phyloP scores from a whole-genome alignment of 2,113 vertebrate species.

The Grallaria varia region DNA sequence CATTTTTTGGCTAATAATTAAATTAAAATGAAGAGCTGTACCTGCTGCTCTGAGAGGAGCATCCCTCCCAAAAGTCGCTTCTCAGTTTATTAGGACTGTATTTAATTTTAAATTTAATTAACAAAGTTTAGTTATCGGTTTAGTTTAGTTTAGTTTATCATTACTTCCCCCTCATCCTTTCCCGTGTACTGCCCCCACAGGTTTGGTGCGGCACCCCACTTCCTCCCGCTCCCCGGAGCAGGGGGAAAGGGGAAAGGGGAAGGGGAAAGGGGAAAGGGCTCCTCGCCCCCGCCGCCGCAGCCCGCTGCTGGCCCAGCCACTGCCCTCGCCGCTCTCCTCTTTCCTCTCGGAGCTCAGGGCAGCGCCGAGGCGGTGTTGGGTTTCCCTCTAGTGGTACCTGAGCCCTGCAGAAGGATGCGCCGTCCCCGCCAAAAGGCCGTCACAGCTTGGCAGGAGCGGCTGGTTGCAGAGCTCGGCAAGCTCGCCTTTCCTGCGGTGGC shows the following conservation, averaged over 20 bases:
- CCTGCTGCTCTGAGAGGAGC: not conserved
- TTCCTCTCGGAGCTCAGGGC: not conserved
- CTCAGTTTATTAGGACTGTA: not conserved
- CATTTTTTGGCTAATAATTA: not conserved
- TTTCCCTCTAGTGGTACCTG: constrained; percentile 38
- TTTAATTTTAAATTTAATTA: not conserved
- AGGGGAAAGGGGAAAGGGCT: not conserved
- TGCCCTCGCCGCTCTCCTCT: not conserved
- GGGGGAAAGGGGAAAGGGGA: not conserved
- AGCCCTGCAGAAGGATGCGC: not conserved
- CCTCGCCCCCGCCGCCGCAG: not conserved
- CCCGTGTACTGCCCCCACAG: not conserved
- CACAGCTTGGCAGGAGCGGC: not conserved
- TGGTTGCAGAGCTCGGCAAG: not conserved
- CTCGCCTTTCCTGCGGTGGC: not conserved
- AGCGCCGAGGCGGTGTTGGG: not conserved
- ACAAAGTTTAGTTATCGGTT: not conserved
- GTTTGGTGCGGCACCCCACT: not conserved
- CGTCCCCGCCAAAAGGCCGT: rapidly evolving
- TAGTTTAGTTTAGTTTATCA: not conserved
- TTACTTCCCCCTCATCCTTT: not conserved
- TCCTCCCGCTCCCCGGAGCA: not conserved
- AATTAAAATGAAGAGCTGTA: not conserved
- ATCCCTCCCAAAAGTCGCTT: not conserved
- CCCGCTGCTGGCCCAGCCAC: not conserved